Conservation (phyloP, 2,113 vertebrate species). For the Tricholaema leucomelas region DNA sequence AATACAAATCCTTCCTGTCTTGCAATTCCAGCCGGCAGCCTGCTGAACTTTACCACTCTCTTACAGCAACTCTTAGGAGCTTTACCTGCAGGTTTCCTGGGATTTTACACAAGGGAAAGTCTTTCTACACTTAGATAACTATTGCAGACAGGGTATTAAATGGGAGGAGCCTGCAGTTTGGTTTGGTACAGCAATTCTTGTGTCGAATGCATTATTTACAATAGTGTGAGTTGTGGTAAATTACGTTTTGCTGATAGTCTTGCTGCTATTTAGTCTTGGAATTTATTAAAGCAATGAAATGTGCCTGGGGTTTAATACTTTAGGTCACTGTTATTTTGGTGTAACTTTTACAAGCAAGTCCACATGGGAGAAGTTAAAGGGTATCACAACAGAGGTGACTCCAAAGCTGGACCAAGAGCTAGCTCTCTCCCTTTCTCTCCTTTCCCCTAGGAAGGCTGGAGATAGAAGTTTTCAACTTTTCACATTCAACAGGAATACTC, state of each 20-base stretch:
- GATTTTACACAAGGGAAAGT: not conserved
- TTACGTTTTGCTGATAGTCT: not conserved
- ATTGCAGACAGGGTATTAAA: not conserved
- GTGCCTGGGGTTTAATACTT: not conserved
- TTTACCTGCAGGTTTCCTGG: not conserved
- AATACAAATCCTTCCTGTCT: not conserved
- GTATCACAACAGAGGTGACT: not conserved
- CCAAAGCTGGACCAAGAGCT: not conserved
- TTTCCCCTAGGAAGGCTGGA: not conserved
- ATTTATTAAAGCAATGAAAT: constrained; percentile 13
- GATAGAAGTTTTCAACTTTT: not conserved
- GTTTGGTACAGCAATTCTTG: not conserved
- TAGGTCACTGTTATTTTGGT: not conserved
- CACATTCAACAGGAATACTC: not conserved
- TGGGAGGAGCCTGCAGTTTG: not conserved
- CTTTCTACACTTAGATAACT: not conserved
- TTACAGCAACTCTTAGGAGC: not conserved
- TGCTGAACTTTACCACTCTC: not conserved
- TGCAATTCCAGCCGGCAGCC: not conserved
- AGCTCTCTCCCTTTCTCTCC: not conserved
- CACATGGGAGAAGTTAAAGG: not conserved
- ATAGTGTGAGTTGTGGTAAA: not conserved
- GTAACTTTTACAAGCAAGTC: not conserved
- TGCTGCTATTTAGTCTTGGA: not conserved
- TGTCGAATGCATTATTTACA: constrained; percentile 4